These are phyloP conservation scores for Synodontis membranacea DNA, from an alignment of 2,113 vertebrate species.

Conservation along the genomic window DNA sequence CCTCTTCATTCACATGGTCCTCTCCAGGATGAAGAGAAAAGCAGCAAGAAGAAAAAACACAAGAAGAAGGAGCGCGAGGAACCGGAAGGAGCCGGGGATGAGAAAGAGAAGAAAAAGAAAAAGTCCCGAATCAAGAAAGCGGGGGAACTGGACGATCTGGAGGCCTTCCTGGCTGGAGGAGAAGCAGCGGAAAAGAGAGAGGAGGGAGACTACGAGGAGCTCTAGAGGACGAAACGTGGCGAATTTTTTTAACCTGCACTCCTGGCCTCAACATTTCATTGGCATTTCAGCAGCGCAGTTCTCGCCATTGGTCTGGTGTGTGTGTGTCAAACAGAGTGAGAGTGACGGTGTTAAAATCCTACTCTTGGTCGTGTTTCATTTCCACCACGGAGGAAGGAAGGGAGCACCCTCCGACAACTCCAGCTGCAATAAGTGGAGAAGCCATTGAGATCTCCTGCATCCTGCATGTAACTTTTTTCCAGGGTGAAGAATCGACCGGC, in stretches of 20 bases:
- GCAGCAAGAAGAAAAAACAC: conserved; percentile 81
- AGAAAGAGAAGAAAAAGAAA: conserved; percentile 80
- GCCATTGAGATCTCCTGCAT: conserved; percentile 37
- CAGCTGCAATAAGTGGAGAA: conserved; percentile 55
- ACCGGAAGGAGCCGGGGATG: conserved; percentile 53
- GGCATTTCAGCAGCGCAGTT: conserved; percentile 22
- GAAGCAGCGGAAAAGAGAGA: conserved; percentile 65
- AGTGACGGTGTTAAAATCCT: neutral
- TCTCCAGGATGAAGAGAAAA: conserved; percentile 86
- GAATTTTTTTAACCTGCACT: conserved; percentile 5
- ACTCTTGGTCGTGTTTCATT: conserved; percentile 10
- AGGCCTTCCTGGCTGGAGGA: conserved; percentile 87
- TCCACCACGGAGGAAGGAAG: conserved; percentile 19
- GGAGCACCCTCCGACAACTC: neutral
- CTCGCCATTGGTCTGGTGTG: neutral
- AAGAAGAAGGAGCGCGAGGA: conserved; percentile 86
- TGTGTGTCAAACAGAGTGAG: neutral
- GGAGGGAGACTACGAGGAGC: conserved; percentile 92
- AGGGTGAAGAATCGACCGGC: conserved; percentile 15
- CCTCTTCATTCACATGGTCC: neutral
- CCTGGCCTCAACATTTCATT: conserved; percentile 4
- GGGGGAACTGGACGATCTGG: conserved; percentile 81
- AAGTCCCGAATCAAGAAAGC: conserved; percentile 75
- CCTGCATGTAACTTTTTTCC: conserved; percentile 46
- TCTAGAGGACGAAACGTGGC: conserved; percentile 69